Percentiles rank a stretch among this genome's conserved stretches.
Conservation (phyloP, 2,888 invertebrate genomes). For the Hirudinaria manillensis region DNA sequence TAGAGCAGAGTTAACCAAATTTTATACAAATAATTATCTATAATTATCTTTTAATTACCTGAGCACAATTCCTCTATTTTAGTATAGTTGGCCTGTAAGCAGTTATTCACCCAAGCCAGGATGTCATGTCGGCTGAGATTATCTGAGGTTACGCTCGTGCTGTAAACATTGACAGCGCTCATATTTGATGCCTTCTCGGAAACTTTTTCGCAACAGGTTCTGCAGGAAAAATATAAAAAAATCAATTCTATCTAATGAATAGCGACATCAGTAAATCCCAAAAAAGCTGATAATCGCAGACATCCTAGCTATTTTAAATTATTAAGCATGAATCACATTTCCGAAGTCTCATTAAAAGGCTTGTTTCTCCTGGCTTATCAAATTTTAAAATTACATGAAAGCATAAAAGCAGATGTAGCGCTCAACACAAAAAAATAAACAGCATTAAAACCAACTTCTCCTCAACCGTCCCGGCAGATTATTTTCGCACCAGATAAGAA, state of each 20-base stretch:
- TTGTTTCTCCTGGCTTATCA: too few relatives aligned
- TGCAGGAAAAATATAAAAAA: not conserved
- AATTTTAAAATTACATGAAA: too few relatives aligned
- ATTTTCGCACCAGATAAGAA: too few relatives aligned
- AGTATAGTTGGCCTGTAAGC: conserved; percentile 75
- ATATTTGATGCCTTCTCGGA: not conserved
- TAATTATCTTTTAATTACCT: conserved; percentile 57
- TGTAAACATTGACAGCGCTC: conserved; percentile 81
- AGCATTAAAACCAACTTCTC: too few relatives aligned
- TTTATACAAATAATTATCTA: not conserved
- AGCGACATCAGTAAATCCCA: not conserved
- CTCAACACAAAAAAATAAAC: too few relatives aligned
- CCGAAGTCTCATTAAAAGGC: too few relatives aligned
- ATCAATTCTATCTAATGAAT: not conserved
- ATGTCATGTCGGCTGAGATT: conserved; percentile 97
- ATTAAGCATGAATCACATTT: not conserved
- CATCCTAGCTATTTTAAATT: not conserved
- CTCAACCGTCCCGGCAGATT: too few relatives aligned
- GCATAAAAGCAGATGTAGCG: too few relatives aligned
- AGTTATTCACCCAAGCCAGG: conserved; percentile 96
- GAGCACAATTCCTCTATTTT: conserved; percentile 98
- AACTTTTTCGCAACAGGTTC: not conserved
- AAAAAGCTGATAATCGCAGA: not conserved
- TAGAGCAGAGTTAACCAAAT: not conserved
- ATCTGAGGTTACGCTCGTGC: conserved; percentile 92